Conservation (phyloP, 1,140 invertebrate genomes). For the Cyphomyrmex costatus region DNA sequence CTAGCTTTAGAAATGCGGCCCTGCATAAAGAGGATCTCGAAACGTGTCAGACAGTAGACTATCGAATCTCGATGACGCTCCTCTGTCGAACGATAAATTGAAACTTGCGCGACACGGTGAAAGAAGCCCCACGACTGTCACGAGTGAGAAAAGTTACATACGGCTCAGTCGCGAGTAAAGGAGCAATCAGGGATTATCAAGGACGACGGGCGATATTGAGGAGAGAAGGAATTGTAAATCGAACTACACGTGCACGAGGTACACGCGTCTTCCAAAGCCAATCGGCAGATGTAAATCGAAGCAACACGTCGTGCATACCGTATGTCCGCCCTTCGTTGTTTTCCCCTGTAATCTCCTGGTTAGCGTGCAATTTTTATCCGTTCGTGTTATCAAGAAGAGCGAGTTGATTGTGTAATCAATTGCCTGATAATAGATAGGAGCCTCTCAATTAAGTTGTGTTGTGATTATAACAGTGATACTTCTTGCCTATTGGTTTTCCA, state of each 20-base stretch:
- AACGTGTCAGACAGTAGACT: constrained; percentile 18
- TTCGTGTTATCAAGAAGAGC: background rate
- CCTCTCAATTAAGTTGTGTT: background rate
- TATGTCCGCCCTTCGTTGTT: constrained; percentile 22
- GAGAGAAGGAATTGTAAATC: constrained; percentile 3
- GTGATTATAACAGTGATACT: background rate
- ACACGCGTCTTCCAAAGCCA: background rate
- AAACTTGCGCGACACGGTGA: background rate
- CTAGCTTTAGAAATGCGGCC: background rate
- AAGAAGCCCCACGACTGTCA: background rate
- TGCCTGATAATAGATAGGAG: background rate
- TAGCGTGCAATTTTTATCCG: background rate
- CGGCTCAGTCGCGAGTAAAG: background rate
- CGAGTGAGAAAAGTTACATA: constrained; percentile 6
- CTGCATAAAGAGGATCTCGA: constrained; percentile 5
- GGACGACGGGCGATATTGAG: background rate
- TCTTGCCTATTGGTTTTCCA: background rate
- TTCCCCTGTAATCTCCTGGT: background rate
- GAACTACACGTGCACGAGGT: background rate
- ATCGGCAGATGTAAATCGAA: constrained; percentile 18
- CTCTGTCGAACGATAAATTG: constrained; percentile 37
- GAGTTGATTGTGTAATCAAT: background rate
- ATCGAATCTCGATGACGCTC: constrained; percentile 24
- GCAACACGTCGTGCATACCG: constrained; percentile 9
- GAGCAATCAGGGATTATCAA: background rate